Conservation (phyloP, 2,888 invertebrate genomes). For the Pollenia amentaria region DNA sequence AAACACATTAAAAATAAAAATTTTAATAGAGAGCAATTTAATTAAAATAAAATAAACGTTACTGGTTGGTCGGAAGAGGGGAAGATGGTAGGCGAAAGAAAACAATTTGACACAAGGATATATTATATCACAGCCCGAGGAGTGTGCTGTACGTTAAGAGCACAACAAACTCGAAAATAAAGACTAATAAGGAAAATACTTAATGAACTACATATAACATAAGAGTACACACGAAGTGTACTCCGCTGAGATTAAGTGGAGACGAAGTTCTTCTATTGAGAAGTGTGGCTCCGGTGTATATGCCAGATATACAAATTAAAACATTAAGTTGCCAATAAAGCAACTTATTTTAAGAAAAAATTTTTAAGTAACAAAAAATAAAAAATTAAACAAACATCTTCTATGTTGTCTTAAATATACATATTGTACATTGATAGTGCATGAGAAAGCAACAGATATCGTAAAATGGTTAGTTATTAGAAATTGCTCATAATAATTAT, state of each 20-base stretch:
- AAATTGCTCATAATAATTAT: constrained; percentile 63
- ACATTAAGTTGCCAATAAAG: constrained; percentile 44
- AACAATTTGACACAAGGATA: constrained; percentile 76
- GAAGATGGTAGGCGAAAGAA: constrained; percentile 27
- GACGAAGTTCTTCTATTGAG: constrained; percentile 62
- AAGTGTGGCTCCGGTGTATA: constrained; percentile 68
- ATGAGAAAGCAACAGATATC: constrained; percentile 34
- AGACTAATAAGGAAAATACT: constrained; percentile 55
- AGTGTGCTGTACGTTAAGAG: constrained; percentile 58
- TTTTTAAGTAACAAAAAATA: neutral
- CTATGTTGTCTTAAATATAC: constrained; percentile 60
- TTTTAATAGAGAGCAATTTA: constrained; percentile 42
- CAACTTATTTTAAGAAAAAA: constrained; percentile 29
- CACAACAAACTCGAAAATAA: constrained; percentile 68
- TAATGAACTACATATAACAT: constrained; percentile 59
- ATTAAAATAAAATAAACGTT: constrained; percentile 36
- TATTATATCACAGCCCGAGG: constrained; percentile 75
- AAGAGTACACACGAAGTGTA: constrained; percentile 1
- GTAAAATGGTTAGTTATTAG: constrained; percentile 20
- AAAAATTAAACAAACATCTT: constrained; percentile 32
- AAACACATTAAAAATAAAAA: neutral
- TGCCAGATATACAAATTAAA: constrained; percentile 69
- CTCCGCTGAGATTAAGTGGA: constrained; percentile 55
- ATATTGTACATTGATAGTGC: constrained; percentile 36
- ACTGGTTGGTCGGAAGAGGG: constrained; percentile 9